These are phyloP conservation scores for Nycticebus coucang DNA, from an alignment of 2,113 vertebrate species.

Conservation along the genomic window DNA sequence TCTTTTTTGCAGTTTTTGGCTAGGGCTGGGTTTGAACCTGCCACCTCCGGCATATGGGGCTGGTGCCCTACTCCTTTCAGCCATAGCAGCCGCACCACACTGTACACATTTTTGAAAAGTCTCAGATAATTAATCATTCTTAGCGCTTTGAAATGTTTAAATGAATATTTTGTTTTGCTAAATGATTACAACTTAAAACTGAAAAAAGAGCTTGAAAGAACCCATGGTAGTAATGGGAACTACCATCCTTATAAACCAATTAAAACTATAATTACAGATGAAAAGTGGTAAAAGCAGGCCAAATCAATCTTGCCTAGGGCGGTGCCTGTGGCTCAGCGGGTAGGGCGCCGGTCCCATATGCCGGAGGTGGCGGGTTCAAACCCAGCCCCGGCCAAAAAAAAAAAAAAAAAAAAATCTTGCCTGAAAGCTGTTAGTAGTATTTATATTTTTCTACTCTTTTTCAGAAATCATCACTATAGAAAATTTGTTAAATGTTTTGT, in stretches of 20 bases:
- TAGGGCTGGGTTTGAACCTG: too few species aligned
- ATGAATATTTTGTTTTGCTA: slow-evolving; percentile 43
- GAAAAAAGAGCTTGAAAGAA: background rate
- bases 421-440: background rate
- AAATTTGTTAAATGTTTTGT: background rate
- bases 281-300: background rate
- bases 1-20: background rate
- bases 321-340: too few species aligned
- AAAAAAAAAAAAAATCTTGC: too few species aligned
- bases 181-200: slow-evolving; percentile 38
- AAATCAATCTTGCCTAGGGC: slow-evolving; percentile 52
- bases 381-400: too few species aligned
- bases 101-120: background rate
- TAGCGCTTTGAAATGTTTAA: slow-evolving; percentile 7
- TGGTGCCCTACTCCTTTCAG: too few species aligned
- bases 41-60: too few species aligned
- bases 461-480: slow-evolving; percentile 33
- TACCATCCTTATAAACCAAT: background rate
- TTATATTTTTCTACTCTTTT: background rate
- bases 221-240: background rate
- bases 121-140: slow-evolving; percentile 35
- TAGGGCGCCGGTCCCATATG: too few species aligned
- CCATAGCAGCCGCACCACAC: background rate
- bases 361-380: too few species aligned
- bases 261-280: slow-evolving; percentile 25